Conservation (phyloP, 2,113 vertebrate genomes). For the Plotosus lineatus region DNA sequence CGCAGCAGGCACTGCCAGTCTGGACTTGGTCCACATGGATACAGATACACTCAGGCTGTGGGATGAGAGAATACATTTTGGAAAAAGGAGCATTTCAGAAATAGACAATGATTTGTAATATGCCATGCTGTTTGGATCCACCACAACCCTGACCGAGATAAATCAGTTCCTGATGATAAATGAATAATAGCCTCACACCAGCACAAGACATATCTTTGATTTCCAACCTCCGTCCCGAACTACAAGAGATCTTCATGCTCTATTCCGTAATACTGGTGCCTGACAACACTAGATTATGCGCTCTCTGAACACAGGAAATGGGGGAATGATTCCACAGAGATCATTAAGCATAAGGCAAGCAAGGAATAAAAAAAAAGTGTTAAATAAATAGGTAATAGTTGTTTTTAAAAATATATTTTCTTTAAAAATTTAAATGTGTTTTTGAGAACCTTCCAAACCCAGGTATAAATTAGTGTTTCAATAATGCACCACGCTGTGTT, state of each 20-base stretch:
- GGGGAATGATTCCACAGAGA: not conserved
- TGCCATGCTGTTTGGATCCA: too few species aligned
- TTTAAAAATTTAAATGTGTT: not conserved
- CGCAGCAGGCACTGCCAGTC: conserved; percentile 59
- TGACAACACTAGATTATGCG: not conserved
- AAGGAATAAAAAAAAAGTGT: not conserved
- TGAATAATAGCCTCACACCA: too few species aligned
- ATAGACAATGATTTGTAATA: too few species aligned
- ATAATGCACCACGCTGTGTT: not conserved
- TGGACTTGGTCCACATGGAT: conserved; percentile 58
- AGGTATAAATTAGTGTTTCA: not conserved
- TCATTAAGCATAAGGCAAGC: not conserved
- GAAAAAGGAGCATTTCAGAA: too few species aligned
- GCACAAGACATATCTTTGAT: too few species aligned
- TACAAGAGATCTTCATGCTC: not conserved
- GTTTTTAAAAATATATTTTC: not conserved
- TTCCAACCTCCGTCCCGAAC: too few species aligned
- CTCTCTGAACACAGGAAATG: not conserved
- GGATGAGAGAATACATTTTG: too few species aligned
- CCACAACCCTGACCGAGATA: too few species aligned
- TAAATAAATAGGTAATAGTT: not conserved
- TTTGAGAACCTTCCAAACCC: not conserved
- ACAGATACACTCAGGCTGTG: conserved; percentile 58
- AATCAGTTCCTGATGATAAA: not conserved
- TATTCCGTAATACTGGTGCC: not conserved